These are phyloP conservation scores for Drosophila nr. perissopoda DNA, from an alignment of 2,888 invertebrate species.

Conservation along the genomic window DNA sequence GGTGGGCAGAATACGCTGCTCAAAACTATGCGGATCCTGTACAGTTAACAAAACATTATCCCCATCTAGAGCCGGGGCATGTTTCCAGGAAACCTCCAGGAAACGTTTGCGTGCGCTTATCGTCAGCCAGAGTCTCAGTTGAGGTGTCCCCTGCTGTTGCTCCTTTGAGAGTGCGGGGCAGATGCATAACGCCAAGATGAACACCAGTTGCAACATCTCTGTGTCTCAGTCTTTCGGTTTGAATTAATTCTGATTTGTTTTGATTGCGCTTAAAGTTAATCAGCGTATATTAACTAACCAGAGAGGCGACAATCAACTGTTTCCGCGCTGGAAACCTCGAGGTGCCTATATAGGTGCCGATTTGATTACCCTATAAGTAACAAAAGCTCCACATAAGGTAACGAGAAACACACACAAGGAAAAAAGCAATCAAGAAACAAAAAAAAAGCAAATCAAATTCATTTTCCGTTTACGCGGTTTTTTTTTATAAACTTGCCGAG, in stretches of 20 bases:
- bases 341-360: conserved; percentile 16
- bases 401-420: conserved; percentile 7
- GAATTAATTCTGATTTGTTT: conserved; percentile 64
- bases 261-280: conserved; percentile 64
- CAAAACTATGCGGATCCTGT: conserved; percentile 79
- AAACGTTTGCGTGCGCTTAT: conserved; percentile 82
- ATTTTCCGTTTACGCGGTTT: conserved; percentile 2
- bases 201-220: conserved; percentile 36
- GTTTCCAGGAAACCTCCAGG: conserved; percentile 83
- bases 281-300: conserved; percentile 38
- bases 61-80: conserved; percentile 74
- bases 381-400: conserved; percentile 33
- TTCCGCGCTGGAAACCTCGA: conserved; percentile 22
- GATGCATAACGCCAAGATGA: conserved; percentile 36
- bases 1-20: conserved; percentile 60
- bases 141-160: conserved; percentile 11
- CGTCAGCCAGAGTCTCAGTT: conserved; percentile 79
- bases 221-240: conserved; percentile 6
- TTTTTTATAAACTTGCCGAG: neutral
- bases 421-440: conserved; percentile 4
- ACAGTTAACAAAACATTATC: conserved; percentile 82
- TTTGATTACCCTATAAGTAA: conserved; percentile 41
- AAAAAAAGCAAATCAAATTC: conserved; percentile 12
- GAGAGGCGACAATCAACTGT: conserved; percentile 45
- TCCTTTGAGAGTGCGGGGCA: conserved; percentile 23